Evolutionary conservation across 2,888 invertebrate species (phyloP).

Genomic region (Polietes domitor): DNA sequence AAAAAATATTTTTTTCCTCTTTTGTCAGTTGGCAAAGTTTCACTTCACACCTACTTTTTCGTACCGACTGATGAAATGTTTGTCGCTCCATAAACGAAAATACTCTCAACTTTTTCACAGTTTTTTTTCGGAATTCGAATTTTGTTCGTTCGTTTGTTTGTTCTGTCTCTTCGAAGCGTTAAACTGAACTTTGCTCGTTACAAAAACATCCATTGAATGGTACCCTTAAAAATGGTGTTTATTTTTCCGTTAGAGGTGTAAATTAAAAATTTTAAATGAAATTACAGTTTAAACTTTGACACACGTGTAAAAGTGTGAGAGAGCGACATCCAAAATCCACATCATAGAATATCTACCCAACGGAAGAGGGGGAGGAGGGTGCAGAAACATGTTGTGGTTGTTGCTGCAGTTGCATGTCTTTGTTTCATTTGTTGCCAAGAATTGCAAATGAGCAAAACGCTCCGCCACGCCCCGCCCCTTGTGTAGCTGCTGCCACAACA

Average conservation of each 20-base stretch:
- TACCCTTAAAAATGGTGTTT: background rate
- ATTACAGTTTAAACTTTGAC: slow-evolving; percentile 11
- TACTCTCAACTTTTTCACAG: background rate
- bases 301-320: background rate
- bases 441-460: slow-evolving; percentile 50
- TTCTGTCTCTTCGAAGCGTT: background rate
- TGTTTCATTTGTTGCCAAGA: slow-evolving; percentile 64
- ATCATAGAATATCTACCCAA: background rate
- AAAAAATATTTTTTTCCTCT: too few species aligned
- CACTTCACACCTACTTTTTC: slow-evolving; percentile 72
- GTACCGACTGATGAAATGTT: slow-evolving; percentile 74
- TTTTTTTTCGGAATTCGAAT: too few species aligned
- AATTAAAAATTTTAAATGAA: slow-evolving; percentile 35
- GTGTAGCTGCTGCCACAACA: too few species aligned
- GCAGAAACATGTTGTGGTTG: too few species aligned
- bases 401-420: slow-evolving; percentile 41
- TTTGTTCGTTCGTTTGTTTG: background rate
- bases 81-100: slow-evolving; percentile 70
- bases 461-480: background rate
- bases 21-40: too few species aligned
- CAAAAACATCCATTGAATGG: background rate
- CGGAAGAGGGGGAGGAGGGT: background rate
- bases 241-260: background rate
- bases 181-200: slow-evolving; percentile 4
- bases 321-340: background rate